A percentile compares a stretch with the other conserved stretches of the same genome.
Conservation (phyloP, 1,140 invertebrate species). For the Eurosta solidaginis region DNA sequence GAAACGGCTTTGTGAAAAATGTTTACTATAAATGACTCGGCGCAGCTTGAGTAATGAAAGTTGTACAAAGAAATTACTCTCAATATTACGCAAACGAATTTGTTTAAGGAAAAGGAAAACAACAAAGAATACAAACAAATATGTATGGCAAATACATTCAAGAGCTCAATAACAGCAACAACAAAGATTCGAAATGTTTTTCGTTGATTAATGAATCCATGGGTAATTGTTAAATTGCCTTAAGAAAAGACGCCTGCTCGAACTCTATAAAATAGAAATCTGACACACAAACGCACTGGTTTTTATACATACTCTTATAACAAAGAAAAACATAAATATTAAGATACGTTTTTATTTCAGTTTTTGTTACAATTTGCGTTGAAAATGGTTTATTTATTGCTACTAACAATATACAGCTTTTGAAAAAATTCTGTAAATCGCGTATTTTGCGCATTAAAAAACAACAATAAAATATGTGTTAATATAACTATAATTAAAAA, state of each 20-base stretch:
- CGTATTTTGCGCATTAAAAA: neutral
- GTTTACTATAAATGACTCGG: neutral
- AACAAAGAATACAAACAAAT: neutral
- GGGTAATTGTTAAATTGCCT: constrained; percentile 25
- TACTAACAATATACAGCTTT: neutral
- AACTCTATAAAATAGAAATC: neutral
- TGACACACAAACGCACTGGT: neutral
- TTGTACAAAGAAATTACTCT: no score
- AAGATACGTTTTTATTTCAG: no score
- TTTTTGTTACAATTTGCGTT: no score
- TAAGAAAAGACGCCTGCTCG: neutral
- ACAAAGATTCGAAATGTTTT: neutral
- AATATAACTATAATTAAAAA: no score
- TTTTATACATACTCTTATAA: neutral
- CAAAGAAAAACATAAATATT: neutral
- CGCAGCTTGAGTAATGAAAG: neutral
- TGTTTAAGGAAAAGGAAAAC: no score
- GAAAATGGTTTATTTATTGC: no score
- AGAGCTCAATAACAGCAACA: neutral
- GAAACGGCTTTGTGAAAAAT: constrained; percentile 11
- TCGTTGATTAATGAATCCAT: constrained; percentile 18
- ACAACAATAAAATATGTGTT: neutral
- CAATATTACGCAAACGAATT: no score
- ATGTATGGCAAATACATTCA: constrained; percentile 7
- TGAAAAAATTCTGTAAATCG: neutral